A percentile compares a stretch with the other conserved stretches of the same genome.
phyloP scores from a whole-genome alignment of 2,113 vertebrate species.

The Orthonyx spaldingii region DNA sequence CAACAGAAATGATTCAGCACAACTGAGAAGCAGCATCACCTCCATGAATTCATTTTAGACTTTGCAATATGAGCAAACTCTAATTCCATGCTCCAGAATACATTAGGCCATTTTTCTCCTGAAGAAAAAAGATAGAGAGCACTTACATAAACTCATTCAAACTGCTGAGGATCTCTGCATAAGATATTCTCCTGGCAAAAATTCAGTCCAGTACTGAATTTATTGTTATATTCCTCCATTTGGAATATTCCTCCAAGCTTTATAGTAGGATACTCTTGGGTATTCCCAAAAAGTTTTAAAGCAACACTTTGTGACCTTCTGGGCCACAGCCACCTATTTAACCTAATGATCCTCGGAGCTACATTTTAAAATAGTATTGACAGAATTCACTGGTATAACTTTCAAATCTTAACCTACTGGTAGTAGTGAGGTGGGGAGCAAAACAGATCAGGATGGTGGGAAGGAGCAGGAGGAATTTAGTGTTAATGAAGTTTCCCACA shows the following conservation, averaged over 20 bases:
- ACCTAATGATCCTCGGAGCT: background rate
- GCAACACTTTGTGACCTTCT: background rate
- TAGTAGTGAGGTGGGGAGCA: background rate
- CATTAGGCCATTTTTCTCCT: background rate
- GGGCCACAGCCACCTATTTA: fast-evolving
- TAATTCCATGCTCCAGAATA: background rate
- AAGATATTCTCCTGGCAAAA: background rate
- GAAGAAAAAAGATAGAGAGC: background rate
- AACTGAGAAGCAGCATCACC: background rate
- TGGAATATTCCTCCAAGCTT: background rate
- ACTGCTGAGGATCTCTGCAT: background rate
- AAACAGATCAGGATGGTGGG: background rate
- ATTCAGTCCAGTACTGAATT: background rate
- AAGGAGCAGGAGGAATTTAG: background rate
- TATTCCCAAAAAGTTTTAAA: background rate
- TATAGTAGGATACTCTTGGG: background rate
- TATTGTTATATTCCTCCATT: background rate
- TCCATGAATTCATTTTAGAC: background rate
- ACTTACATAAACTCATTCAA: background rate
- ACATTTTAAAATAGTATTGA: background rate
- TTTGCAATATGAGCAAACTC: background rate
- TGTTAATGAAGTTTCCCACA: background rate
- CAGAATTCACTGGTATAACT: background rate
- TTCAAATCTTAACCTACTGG: background rate
- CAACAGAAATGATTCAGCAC: background rate